Evolutionary conservation across 2,888 invertebrate genomes (phyloP).

Genomic region (Pachydiplax longipennis): DNA sequence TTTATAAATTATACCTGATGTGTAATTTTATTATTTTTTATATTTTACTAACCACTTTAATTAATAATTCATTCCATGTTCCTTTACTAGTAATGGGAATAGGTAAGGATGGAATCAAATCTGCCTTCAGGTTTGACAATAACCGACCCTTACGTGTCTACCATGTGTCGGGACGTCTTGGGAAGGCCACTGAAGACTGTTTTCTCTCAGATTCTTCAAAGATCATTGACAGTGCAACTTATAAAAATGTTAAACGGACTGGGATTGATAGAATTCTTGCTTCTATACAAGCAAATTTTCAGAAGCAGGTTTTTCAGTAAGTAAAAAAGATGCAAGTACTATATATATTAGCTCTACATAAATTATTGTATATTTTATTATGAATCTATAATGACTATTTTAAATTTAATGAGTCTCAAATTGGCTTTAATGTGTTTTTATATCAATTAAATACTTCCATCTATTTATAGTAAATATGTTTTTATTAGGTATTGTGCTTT

Average conservation of each 20-base stretch:
- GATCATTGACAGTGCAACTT: conserved; percentile 74
- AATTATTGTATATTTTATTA: no score
- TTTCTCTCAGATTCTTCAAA: conserved; percentile 55
- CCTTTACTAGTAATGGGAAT: conserved; percentile 72
- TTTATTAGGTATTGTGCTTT: no score
- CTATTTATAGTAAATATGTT: no score
- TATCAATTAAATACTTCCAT: no score
- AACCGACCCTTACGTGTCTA: conserved; percentile 73
- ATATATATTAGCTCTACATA: no score
- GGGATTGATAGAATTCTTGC: conserved; percentile 78
- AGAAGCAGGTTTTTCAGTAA: conserved; percentile 85
- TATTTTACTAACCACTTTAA: no score
- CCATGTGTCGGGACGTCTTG: conserved; percentile 77
- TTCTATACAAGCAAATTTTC: conserved; percentile 85
- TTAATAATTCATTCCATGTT: no score
- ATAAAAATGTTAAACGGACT: conserved; percentile 71
- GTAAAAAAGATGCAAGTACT: conserved; percentile 55
- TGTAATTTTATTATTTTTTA: no score
- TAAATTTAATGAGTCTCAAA: no score
- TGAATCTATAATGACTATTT: no score
- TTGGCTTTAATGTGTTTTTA: no score
- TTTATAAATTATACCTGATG: no score
- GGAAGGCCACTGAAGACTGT: conserved; percentile 79
- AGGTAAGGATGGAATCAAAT: conserved; percentile 67
- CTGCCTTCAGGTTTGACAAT: conserved; percentile 66